These are phyloP conservation scores for Zophobas morio DNA, from an alignment of 1,140 invertebrate genomes.

Conservation along the genomic window DNA sequence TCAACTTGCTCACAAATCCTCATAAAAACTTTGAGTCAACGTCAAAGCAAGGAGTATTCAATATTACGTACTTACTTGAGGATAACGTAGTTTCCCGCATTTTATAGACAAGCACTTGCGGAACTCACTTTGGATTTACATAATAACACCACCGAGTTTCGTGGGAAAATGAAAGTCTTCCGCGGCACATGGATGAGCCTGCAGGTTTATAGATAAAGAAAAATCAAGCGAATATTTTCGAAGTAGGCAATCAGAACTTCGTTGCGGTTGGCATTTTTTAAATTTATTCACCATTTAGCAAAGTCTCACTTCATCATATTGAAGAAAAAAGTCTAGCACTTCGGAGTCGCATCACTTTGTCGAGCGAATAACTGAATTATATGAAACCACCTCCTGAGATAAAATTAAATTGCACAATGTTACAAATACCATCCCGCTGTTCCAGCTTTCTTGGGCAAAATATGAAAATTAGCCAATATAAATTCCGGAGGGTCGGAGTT, in stretches of 20 bases:
- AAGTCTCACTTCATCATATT: background rate
- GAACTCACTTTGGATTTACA: background rate
- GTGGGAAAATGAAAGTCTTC: background rate
- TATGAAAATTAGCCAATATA: constrained; percentile 57
- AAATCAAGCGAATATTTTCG: background rate
- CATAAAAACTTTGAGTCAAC: constrained; percentile 1
- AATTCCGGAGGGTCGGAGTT: constrained; percentile 45
- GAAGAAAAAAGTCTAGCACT: background rate
- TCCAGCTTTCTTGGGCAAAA: constrained; percentile 46
- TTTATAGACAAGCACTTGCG: background rate
- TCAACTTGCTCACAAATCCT: background rate
- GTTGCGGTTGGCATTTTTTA: background rate
- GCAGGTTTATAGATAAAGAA: constrained; percentile 3
- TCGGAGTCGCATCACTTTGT: constrained; percentile 17
- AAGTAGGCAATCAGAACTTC: constrained; percentile 34
- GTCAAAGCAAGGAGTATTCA: background rate
- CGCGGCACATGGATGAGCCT: background rate
- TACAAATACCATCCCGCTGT: constrained; percentile 39
- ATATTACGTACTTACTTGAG: background rate
- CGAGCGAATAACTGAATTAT: constrained; percentile 12
- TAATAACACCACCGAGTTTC: background rate
- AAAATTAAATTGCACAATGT: constrained; percentile 33
- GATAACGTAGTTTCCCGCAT: background rate
- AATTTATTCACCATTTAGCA: constrained; percentile 14
- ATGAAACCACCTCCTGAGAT: constrained; percentile 32